Evolutionary conservation across 1,140 invertebrate species (phyloP), one percentile per base, ranked within the genome.

Genomic region (Papilio glaucus): DNA sequence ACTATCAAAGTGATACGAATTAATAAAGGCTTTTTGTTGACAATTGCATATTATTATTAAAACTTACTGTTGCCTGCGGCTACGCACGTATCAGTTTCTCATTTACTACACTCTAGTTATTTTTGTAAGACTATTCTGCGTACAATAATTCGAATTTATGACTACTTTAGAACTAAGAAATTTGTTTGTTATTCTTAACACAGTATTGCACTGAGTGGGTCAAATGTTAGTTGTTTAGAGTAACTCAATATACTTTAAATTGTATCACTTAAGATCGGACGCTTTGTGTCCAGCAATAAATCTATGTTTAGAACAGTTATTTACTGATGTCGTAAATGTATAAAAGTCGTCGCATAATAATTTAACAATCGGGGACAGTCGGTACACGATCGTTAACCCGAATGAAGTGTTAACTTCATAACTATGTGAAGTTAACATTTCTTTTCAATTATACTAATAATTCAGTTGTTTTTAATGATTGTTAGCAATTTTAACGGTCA

Each of bases 241-340:
- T 69, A 69, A 69, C 67, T 53, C 42, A 12, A 69, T 69, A 69
- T 15, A 33, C 13, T 26, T 53, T 33, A 53, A 69, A 68, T 67
- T 42, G 10, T 42, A 67, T 24, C 65, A 45, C 13, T 68, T 45
- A 41, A 65, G 62, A 62, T 10, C 62, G 9, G 49, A 65, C 15
- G 18, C 37, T 65, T 18, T 65, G 37, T 24, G 33, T 7, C 39
- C 37, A 21, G 12, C 13, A 29, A 68, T 45, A 29, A 37, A 65
- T 65, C 13, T 12, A 29, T 38, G 26, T 65, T 41, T 21, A 41
- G 10, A 37, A 65, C 33, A 24, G 62, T 65, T 65, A 39, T 63
- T 39, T 8, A 38, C 33, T 33, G 37, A 65, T 18, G 37, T 63
- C 61, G 33, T 65, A 65, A 65, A 65, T 65, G 15, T 65, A 65